These are phyloP conservation scores for Corapipo altera DNA, from an alignment of 2,113 vertebrate genomes.

Conservation along the genomic window DNA sequence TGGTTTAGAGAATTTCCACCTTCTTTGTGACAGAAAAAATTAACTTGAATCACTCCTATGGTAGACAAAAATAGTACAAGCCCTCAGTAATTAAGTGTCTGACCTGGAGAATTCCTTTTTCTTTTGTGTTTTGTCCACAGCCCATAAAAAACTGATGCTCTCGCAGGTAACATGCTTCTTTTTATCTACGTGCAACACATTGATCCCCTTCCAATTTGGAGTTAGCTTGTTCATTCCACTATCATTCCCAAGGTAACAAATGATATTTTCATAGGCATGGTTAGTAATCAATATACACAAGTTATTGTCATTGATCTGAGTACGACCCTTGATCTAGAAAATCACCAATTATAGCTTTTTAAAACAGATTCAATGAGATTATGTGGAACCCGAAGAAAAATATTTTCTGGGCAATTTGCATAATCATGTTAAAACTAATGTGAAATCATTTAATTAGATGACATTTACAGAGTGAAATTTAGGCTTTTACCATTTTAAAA, in stretches of 20 bases:
- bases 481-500: conserved; percentile 46
- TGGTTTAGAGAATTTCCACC: conserved; percentile 21
- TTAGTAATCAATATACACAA: conserved; percentile 77
- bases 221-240: conserved; percentile 65
- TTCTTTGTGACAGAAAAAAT: conserved; percentile 32
- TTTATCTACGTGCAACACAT: conserved; percentile 70
- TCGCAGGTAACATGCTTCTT: conserved; percentile 72
- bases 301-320: conserved; percentile 71
- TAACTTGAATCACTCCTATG: neutral
- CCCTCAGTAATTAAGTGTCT: conserved; percentile 32
- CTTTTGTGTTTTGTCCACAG: conserved; percentile 57
- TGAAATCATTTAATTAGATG: conserved; percentile 36
- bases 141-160: conserved; percentile 72
- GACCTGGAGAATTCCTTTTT: conserved; percentile 41
- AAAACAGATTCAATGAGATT: conserved; percentile 64
- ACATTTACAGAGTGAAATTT: conserved; percentile 43
- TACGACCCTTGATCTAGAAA: conserved; percentile 74
- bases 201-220: conserved; percentile 70
- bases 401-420: neutral
- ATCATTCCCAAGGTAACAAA: conserved; percentile 69
- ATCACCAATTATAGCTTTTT: conserved; percentile 74
- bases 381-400: conserved; percentile 47
- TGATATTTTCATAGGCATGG: conserved; percentile 75
- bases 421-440: conserved; percentile 45
- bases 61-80: conserved; percentile 36